These are phyloP conservation scores for Platycheirus albimanus DNA, from an alignment of 2,888 invertebrate genomes.

Conservation along the genomic window DNA sequence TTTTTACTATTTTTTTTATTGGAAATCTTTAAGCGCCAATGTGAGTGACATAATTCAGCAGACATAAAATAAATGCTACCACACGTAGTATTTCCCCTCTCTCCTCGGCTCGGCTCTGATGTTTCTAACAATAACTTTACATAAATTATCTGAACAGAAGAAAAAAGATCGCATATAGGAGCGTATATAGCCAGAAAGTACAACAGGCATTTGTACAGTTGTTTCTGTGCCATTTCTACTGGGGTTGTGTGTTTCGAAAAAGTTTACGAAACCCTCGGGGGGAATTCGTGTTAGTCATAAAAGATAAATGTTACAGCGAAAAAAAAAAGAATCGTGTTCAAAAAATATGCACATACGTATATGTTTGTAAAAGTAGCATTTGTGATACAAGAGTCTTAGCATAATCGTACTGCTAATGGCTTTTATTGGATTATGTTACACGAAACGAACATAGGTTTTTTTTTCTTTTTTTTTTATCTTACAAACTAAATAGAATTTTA, in stretches of 20 bases:
- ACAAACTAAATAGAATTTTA: too few species aligned
- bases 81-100: constrained; percentile 18
- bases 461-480: constrained; percentile 33
- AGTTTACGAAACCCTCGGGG: constrained; percentile 58
- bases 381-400: constrained; percentile 25
- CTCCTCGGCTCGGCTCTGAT: constrained; percentile 2
- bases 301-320: constrained; percentile 54
- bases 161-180: constrained; percentile 24
- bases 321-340: constrained; percentile 45
- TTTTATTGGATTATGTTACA: constrained; percentile 64
- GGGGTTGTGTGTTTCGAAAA: constrained; percentile 44
- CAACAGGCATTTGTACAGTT: constrained; percentile 20
- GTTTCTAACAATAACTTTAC: constrained; percentile 67
- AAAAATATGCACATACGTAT: constrained; percentile 1
- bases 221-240: neutral
- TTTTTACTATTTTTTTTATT: constrained; percentile 15
- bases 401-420: constrained; percentile 54
- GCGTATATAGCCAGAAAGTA: constrained; percentile 5
- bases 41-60: constrained; percentile 66
- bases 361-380: constrained; percentile 18
- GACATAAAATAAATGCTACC: constrained; percentile 63
- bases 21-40: constrained; percentile 63
- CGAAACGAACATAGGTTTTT: constrained; percentile 46
- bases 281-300: constrained; percentile 65
- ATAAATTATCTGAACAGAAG: constrained; percentile 62